phyloP scores from a whole-genome alignment of 2,797 vertebrate species.

The Microhierax caerulescens region DNA sequence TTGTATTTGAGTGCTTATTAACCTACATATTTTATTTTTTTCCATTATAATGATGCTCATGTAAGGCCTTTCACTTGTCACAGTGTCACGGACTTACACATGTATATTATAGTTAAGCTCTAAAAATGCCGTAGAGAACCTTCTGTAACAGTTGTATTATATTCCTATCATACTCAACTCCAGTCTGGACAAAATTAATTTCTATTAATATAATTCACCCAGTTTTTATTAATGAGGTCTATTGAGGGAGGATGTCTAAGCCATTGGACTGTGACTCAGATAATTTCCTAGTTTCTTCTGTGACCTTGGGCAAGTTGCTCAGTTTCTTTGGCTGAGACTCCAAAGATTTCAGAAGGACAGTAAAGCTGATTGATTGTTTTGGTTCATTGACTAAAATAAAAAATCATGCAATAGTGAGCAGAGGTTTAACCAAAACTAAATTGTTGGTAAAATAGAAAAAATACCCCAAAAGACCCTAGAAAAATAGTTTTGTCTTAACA shows the following conservation, averaged over 20 bases:
- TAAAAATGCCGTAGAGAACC: constrained; percentile 1
- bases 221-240: constrained; percentile 52
- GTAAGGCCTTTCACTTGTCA: not conserved
- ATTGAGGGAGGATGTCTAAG: constrained; percentile 12
- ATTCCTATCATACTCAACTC: not conserved
- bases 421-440: not conserved
- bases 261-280: constrained; percentile 38
- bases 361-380: not conserved
- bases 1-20: not conserved
- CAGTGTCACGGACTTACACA: not conserved
- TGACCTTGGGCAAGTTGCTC: constrained; percentile 38
- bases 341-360: not conserved
- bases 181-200: constrained; percentile 22
- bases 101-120: not conserved
- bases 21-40: not conserved
- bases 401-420: not conserved
- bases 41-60: not conserved
- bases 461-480: not conserved
- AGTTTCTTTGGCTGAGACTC: not conserved
- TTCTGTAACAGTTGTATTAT: not conserved
- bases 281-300: constrained; percentile 42
- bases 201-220: constrained; percentile 36
- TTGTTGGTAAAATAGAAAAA: not conserved
- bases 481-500: not conserved
- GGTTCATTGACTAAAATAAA: not conserved